phyloP scores from a whole-genome alignment of 2,888 invertebrate genomes.

The Pseudococcus longispinus region DNA sequence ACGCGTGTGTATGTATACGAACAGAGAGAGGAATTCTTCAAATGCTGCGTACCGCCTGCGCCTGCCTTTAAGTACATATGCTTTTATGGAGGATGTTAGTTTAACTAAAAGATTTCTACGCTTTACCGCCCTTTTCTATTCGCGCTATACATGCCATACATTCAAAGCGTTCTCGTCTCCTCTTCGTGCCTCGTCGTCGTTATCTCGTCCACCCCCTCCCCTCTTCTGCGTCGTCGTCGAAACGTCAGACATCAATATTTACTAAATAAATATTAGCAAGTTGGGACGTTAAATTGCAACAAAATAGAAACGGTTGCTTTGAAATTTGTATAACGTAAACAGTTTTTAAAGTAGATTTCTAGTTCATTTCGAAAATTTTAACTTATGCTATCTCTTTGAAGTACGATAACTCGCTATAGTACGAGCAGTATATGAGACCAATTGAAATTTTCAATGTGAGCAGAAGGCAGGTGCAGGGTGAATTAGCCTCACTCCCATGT shows the following conservation, averaged over 20 bases:
- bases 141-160: not conserved
- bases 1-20: too few relatives aligned
- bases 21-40: not conserved
- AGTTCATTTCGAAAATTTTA: slow-evolving; percentile 29
- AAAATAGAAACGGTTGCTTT: slow-evolving; percentile 28
- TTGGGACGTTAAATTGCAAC: slow-evolving; percentile 36
- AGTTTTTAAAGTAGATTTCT: slow-evolving; percentile 35
- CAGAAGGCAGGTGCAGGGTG: not conserved
- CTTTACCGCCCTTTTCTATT: not conserved
- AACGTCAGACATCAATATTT: slow-evolving; percentile 36
- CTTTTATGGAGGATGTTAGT: slow-evolving; percentile 1
- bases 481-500: not conserved
- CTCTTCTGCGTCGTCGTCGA: not conserved
- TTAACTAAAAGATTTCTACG: slow-evolving; percentile 39
- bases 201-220: not conserved
- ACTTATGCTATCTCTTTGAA: not conserved
- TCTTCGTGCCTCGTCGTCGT: not conserved
- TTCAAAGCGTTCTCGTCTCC: slow-evolving; percentile 17
- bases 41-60: not conserved
- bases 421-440: not conserved
- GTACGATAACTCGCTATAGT: not conserved
- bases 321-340: slow-evolving; percentile 39
- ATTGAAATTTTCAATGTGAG: not conserved
- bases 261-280: slow-evolving; percentile 38
- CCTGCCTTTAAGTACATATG: slow-evolving; percentile 16